Base-by-base conservation (phyloP, 1,140 invertebrate species). In the Drosophila saltans region DNA sequence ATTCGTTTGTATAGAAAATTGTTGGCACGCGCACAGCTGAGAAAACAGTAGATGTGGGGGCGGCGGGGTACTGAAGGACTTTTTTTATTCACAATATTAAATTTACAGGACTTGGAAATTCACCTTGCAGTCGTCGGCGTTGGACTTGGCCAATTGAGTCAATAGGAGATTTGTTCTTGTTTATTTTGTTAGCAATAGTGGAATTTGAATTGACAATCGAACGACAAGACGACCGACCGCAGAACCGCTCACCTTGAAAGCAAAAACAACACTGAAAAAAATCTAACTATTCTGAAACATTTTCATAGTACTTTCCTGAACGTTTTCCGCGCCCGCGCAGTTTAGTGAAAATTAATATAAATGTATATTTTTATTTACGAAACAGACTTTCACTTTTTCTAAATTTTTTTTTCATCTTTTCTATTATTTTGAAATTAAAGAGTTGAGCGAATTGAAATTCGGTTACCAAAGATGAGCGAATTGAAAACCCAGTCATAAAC, bases 101-200 rank as follows among this genome's bases (percentile, higher is more conserved):
- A 41, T 64, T 36, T 48, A 16, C n/a, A 24, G 21, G 36, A 57
- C 45, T 26, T 30, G 10, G 26, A 67, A 75, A 69, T 79, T 82
- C 82, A 85, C 82, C 82, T 85, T 88, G 65, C 75, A 78, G 75
- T 79, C 73, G 71, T 61, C 78, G 16, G 8, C 21, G 81, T 76
- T 72, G 78, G 62, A 85, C 68, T 77, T 80, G 66, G 67, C 74
- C 62, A 66, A 66, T 71, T 75, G 69, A 80, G 77, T 81, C 75
- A 86, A 85, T 81, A 88, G 66, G 74, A 78, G 21, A 24, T 4
- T 48, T 52, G 16, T 26, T 24, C 26, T 52, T 75, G 75, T 52
- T 52, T 52, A 9, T 3, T 26, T 26, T 52, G 4, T 36, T 36
- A 7, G 3, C 26, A 52, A 52, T 52, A 48, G 2, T 48, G 1